Percentiles rank a stretch among this genome's conserved stretches.
These are phyloP conservation scores for Pelobates fuscus DNA, from an alignment of 2,113 vertebrate species.

Conservation along the genomic window DNA sequence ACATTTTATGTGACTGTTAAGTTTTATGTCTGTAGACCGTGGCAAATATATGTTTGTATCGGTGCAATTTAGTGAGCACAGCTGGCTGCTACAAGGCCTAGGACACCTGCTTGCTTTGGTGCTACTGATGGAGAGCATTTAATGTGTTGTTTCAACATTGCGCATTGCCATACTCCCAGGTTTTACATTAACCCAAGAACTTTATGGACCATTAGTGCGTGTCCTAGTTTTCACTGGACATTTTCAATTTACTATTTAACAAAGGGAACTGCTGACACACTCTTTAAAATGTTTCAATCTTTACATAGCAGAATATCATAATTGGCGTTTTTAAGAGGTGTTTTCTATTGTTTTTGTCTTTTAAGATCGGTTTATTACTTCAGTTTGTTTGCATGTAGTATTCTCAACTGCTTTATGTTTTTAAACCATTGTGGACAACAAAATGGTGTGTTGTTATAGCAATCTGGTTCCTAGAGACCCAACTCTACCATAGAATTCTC, in stretches of 20 bases:
- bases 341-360: too few relatives aligned
- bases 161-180: neutral
- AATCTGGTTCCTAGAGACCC: too few relatives aligned
- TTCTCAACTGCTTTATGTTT: too few relatives aligned
- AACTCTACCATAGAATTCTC: too few relatives aligned
- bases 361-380: too few relatives aligned
- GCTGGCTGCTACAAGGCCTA: slow-evolving; percentile 5
- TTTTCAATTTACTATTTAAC: slow-evolving; percentile 6
- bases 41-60: slow-evolving; percentile 38
- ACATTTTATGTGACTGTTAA: slow-evolving; percentile 25
- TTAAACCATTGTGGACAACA: too few relatives aligned
- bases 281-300: too few relatives aligned
- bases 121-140: slow-evolving; percentile 17
- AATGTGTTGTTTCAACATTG: neutral
- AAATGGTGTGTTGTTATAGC: too few relatives aligned
- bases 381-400: too few relatives aligned
- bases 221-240: neutral
- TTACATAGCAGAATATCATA: too few relatives aligned
- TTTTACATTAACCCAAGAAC: neutral
- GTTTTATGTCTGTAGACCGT: slow-evolving; percentile 30
- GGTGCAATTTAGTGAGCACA: slow-evolving; percentile 32
- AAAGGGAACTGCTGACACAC: too few relatives aligned
- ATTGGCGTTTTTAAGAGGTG: too few relatives aligned
- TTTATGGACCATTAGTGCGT: slow-evolving; percentile 4
- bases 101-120: slow-evolving; percentile 24